Evolutionary conservation across 2,113 vertebrate genomes (phyloP), one percentile per base, ranked within the genome.

Genomic region (Deroptyus accipitrinus): DNA sequence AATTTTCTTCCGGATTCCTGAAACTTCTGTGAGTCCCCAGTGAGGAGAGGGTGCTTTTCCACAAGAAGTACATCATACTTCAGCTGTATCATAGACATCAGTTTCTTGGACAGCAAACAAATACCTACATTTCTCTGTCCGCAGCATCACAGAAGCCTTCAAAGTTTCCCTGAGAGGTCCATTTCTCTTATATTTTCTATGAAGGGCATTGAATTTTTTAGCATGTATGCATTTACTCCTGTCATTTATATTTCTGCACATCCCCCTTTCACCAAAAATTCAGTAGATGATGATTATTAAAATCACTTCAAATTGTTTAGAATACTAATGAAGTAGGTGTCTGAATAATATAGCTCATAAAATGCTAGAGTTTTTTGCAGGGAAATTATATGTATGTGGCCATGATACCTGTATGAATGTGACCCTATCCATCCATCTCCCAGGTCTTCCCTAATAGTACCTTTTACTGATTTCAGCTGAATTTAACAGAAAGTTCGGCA

Each of bases 71-170:
- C 10, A 14, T 37, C 12, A 30, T 51, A 55, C 5, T 83, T 88
- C 46, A 81, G 20, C 33, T 52, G 1, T 68, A 48, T 35, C 4
- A 16, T 9, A 90, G 42, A 30, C 4, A 41, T 33, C 0, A 0
- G 48, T 48, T 63, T 86, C 16, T 51, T 75, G 23, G 19, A 68
- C 18, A 72, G 64, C 8, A 88, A 78, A 86, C 15, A 1, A 66
- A 54, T 42, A 54, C 5, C 15, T 79, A 7, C 0, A 0, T 73
- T 91, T 85, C 37, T 83, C 23, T 67, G 39, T 54, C 59, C 44
- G 11, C 6, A 69, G 24, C 35, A 51, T n/a, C 52, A 82, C 9
- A 68, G 63, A 81, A 15, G 2, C 19, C 20, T 93, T 86, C 33
- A 62, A 51, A 72, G 24, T 49, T 88, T 72, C 27, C 48, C 12